Evolutionary conservation across 2,113 vertebrate genomes (phyloP).

Genomic region (Setophaga petechia): DNA sequence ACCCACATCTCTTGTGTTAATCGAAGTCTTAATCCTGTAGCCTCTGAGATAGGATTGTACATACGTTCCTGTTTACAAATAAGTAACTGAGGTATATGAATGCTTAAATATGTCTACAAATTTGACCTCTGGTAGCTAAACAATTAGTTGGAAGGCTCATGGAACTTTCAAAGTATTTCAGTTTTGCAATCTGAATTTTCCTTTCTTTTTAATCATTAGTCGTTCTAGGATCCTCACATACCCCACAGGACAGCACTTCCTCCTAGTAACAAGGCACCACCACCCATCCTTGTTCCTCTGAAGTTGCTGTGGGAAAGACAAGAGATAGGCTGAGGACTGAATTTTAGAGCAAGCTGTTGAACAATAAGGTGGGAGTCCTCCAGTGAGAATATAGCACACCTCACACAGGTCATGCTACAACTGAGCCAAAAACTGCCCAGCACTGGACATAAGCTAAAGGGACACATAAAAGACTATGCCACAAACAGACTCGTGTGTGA

Average conservation of each 20-base stretch:
- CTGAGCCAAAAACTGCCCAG: not conserved
- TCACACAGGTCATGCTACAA: not conserved
- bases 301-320: not conserved
- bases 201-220: not conserved
- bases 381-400: not conserved
- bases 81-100: not conserved
- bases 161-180: not conserved
- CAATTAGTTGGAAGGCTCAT: not conserved
- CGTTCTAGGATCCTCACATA: not conserved
- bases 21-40: not conserved
- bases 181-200: not conserved
- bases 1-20: not conserved
- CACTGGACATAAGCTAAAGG: accelerated
- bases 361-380: not conserved
- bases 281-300: not conserved
- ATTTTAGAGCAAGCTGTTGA: not conserved
- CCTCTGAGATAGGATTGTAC: not conserved
- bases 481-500: not conserved
- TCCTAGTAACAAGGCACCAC: not conserved
- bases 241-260: not conserved
- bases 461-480: not conserved
- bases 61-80: not conserved
- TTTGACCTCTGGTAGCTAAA: not conserved
- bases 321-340: not conserved
- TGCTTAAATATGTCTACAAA: not conserved